Conservation (phyloP, 2,888 invertebrate genomes). For the Drosophila pseudotakahashii region DNA sequence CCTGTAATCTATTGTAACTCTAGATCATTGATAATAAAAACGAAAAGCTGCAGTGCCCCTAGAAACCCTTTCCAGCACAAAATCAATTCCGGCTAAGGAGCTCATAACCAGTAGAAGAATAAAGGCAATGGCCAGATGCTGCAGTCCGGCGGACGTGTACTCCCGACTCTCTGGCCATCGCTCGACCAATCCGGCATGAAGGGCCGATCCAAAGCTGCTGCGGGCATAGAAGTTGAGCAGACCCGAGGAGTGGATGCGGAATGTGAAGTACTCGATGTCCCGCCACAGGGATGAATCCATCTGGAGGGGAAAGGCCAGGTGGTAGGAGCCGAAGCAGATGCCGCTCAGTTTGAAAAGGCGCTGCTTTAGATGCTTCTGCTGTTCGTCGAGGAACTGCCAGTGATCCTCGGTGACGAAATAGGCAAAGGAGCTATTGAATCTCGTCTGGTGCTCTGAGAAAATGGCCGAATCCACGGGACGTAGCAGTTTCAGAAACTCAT, state of each 20-base stretch:
- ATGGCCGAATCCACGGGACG: conserved; percentile 63
- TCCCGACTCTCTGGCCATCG: conserved; percentile 58
- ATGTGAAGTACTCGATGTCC: conserved; percentile 72
- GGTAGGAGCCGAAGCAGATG: conserved; percentile 80
- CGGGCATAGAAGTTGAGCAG: conserved; percentile 66
- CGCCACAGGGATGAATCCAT: conserved; percentile 77
- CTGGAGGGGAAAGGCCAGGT: conserved; percentile 74
- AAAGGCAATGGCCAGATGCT: conserved; percentile 74
- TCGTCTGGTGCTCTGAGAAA: conserved; percentile 56
- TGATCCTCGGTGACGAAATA: conserved; percentile 76
- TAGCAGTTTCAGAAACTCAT: conserved; percentile 60
- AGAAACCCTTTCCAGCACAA: conserved; percentile 46
- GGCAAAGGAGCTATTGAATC: conserved; percentile 69
- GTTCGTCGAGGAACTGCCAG: conserved; percentile 72
- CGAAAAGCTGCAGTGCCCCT: neutral
- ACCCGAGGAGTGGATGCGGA: conserved; percentile 74
- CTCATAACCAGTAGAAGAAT: conserved; percentile 50
- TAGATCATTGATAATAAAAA: too few relatives aligned
- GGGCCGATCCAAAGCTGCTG: conserved; percentile 67
- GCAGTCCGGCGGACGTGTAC: conserved; percentile 69
- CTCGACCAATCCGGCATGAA: conserved; percentile 62
- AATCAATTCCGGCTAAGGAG: conserved; percentile 39
- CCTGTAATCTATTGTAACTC: too few relatives aligned
- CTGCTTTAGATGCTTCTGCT: conserved; percentile 68
- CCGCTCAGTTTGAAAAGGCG: conserved; percentile 70